Evolutionary conservation across 2,113 vertebrate genomes (phyloP).

Genomic region (Cryptotis parvus): DNA sequence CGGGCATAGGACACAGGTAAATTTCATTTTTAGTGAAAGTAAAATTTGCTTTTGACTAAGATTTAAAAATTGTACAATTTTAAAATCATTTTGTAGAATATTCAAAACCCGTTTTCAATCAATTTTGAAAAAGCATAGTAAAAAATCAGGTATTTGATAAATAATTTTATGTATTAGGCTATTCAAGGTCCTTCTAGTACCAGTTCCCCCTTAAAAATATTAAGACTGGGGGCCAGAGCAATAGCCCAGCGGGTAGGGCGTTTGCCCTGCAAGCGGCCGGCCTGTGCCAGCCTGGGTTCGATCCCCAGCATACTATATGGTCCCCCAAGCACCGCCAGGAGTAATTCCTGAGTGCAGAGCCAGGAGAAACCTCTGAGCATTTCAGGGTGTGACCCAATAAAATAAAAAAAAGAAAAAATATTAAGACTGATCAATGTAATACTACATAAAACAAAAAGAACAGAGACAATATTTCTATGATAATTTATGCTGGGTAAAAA

Average conservation of each 20-base stretch:
- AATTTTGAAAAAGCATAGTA: constrained; percentile 28
- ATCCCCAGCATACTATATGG: too few species aligned
- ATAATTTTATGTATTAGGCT: constrained; percentile 62
- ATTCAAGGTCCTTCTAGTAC: background rate
- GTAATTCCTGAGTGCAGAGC: too few species aligned
- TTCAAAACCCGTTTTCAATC: background rate
- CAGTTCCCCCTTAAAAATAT: too few species aligned
- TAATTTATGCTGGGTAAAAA: constrained; percentile 47
- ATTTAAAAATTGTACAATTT: constrained; percentile 12
- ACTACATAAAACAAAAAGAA: background rate
- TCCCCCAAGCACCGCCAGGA: too few species aligned
- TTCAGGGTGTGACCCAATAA: too few species aligned
- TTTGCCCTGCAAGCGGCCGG: too few species aligned
- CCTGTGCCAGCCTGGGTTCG: too few species aligned
- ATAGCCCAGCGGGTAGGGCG: too few species aligned
- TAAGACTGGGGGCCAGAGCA: too few species aligned
- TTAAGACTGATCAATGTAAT: background rate
- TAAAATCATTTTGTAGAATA: background rate
- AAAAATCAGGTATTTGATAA: constrained; percentile 1
- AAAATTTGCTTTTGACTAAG: constrained; percentile 8
- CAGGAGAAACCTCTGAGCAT: too few species aligned
- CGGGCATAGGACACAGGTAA: background rate
- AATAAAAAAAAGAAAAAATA: too few species aligned
- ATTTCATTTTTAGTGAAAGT: background rate
- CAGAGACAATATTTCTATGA: constrained; percentile 49